Evolutionary conservation across 2,113 vertebrate genomes (phyloP).

Genomic region (Ptilonorhynchus violaceus): DNA sequence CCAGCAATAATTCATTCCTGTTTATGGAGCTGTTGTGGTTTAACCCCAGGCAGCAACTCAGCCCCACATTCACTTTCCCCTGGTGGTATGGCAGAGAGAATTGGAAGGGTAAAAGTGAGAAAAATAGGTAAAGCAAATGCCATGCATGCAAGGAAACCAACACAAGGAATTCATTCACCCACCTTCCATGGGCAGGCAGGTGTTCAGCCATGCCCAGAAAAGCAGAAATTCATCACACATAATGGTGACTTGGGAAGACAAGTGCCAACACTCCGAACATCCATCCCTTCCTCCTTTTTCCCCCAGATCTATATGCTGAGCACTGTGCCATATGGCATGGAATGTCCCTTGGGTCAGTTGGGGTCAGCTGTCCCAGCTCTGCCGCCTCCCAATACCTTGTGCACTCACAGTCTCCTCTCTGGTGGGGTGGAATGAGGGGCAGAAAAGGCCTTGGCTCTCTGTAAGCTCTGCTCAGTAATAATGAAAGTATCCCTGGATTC

Average conservation of each 20-base stretch:
- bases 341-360: background rate
- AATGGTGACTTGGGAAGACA: background rate
- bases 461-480: background rate
- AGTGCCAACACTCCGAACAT: background rate
- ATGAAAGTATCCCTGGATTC: background rate
- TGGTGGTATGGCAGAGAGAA: background rate
- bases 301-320: background rate
- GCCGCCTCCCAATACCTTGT: background rate
- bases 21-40: background rate
- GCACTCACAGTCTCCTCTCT: background rate
- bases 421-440: background rate
- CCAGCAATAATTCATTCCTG: background rate
- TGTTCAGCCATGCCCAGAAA: background rate
- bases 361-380: background rate
- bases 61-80: fast-evolving
- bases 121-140: background rate
- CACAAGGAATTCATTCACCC: background rate
- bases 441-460: background rate
- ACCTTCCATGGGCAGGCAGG: background rate
- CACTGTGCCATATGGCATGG: fast-evolving
- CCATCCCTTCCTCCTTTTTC: background rate
- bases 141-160: background rate
- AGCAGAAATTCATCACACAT: background rate
- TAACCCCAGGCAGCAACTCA: background rate
- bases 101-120: background rate